Conservation (phyloP, 2,113 vertebrate species). For the Microcebus lehilahytsara region DNA sequence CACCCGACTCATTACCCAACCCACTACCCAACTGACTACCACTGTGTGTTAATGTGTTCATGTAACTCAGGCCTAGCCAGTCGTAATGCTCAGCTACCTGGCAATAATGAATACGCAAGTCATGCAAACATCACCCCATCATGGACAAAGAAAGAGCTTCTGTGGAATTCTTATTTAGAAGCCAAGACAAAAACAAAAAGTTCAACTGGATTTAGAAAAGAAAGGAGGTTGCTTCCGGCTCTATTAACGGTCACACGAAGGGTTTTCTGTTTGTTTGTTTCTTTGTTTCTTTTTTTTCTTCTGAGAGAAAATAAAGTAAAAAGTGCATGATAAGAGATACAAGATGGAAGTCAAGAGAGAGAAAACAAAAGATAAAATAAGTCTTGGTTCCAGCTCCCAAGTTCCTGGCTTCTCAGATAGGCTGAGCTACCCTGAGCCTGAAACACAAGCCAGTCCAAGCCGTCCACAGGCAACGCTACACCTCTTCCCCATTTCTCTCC, state of each 20-base stretch:
- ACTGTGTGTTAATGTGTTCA: no score
- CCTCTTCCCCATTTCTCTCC: not conserved
- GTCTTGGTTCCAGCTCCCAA: not conserved
- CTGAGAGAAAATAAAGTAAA: not conserved
- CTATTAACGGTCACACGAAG: not conserved
- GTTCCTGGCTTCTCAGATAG: not conserved
- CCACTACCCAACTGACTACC: not conserved
- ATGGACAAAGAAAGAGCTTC: not conserved
- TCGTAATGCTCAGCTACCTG: not conserved
- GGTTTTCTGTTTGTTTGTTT: not conserved
- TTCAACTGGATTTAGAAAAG: not conserved
- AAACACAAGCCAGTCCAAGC: accelerated
- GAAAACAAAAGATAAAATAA: not conserved
- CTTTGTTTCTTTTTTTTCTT: not conserved
- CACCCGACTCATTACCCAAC: not conserved
- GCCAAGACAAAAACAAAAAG: not conserved
- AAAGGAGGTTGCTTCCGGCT: not conserved
- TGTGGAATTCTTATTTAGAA: not conserved
- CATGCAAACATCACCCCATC: not conserved
- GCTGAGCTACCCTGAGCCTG: not conserved
- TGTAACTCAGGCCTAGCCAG: not conserved
- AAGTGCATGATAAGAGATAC: not conserved
- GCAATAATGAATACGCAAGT: not conserved
- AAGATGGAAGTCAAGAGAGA: not conserved
- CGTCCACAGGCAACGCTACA: accelerated